phyloP scores from a whole-genome alignment of 2,797 vertebrate species.

The Ctenopoma kingsleyae region DNA sequence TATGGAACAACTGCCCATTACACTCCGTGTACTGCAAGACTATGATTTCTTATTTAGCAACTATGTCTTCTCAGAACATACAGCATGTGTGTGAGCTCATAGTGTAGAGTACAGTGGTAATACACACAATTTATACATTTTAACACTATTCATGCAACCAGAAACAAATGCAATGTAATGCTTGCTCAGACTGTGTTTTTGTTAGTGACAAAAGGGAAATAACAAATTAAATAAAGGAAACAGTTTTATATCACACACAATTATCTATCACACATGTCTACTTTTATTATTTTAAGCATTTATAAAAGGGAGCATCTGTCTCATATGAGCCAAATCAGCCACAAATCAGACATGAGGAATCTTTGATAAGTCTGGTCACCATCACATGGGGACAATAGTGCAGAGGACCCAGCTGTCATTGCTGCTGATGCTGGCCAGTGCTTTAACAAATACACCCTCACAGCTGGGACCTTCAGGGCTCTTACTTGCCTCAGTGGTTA shows the following conservation, averaged over 20 bases:
- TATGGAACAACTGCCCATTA: conserved; percentile 1
- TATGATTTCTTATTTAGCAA: not conserved
- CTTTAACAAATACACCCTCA: conserved; percentile 58
- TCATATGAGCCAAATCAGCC: conserved; percentile 72
- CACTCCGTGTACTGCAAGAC: not conserved
- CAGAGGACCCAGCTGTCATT: conserved; percentile 73
- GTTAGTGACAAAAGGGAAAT: not conserved
- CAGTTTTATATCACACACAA: conserved; percentile 7
- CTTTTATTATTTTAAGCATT: conserved; percentile 58
- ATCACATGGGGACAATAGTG: conserved; percentile 46
- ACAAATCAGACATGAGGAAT: conserved; percentile 70
- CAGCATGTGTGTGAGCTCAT: not conserved
- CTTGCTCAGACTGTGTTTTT: conserved; percentile 20
- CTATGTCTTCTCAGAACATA: not conserved
- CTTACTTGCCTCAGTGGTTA: conserved; percentile 57
- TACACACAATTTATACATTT: not conserved
- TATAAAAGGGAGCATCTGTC: conserved; percentile 76
- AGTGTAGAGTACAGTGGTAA: not conserved
- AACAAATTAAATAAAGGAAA: not conserved
- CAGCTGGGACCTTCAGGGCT: conserved; percentile 78
- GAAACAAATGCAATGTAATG: conserved; percentile 25
- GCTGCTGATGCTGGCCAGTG: conserved; percentile 50
- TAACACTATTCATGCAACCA: conserved; percentile 17
- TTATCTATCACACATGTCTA: conserved; percentile 29
- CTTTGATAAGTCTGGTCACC: conserved; percentile 58